Base-by-base conservation (phyloP, 2,888 invertebrate genomes). In the Serripes groenlandicus region DNA sequence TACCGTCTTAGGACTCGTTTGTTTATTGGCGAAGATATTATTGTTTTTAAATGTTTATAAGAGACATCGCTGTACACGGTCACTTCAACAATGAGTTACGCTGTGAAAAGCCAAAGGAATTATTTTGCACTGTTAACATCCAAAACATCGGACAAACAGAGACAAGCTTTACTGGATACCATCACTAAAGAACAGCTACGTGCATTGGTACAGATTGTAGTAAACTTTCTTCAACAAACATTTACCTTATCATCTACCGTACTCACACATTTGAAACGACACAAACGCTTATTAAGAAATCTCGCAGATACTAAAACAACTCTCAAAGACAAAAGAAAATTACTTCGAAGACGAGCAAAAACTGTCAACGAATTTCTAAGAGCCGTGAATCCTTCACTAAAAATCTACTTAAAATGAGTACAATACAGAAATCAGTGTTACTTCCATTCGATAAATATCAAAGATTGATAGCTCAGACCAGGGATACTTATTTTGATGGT, bases 1-100 rank as follows among this genome's bases (percentile, higher is more conserved):
- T 58, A 72, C n/a, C 70, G 83, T 11, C 52, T 83, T n/a, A 80
- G 80, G 80, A 83, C 79, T 1, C 35, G 49, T 1, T 52, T 83
- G 1, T 83, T 83, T 42, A 70, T 37, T 9, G 56, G 56, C 5
- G 71, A 71, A 34, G 71, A 71, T 30, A 30, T 56, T n/a, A 23
- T 71, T 5, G 56, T 71, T 30, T 71, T 56, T 37, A 71, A 71
- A 56, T 52, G 71, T 34, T 71, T 56, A 71, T 71, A 71, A 71
- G 71, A 56, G 71, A 3, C 32, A 32, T 7, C 62, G 26, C n/a
- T 23, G 28, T n/a, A 34, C 18, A 18, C n/a, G 5, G 35, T 58
- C 56, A 21, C 7, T 49, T n/a, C 56, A 72, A 72, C 26, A 9
- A 74, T 74, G 74, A 74, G 74, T 49, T 32, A 30, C 11, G 34